Conservation (phyloP, 2,797 vertebrate genomes). For the Nasua narica region DNA sequence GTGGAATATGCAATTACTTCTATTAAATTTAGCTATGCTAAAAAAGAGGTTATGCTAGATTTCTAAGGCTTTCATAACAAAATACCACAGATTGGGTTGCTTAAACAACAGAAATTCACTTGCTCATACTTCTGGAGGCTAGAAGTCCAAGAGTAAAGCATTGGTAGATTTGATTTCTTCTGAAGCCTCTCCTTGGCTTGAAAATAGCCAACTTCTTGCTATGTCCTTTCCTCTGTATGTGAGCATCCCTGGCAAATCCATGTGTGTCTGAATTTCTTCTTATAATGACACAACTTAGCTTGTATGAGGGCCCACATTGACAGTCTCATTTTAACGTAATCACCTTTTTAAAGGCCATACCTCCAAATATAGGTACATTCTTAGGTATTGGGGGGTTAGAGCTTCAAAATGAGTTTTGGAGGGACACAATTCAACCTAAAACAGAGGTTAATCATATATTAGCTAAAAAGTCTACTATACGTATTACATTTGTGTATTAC, state of each 20-base stretch:
- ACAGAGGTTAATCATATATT: background rate
- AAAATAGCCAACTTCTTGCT: background rate
- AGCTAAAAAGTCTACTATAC: background rate
- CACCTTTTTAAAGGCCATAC: background rate
- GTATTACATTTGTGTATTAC: background rate
- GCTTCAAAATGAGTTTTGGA: background rate
- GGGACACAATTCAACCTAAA: background rate
- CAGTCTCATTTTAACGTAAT: background rate
- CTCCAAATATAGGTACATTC: background rate
- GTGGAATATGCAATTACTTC: background rate
- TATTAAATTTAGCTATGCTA: background rate
- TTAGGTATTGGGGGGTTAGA: background rate
- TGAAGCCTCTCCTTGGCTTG: background rate
- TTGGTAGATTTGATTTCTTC: background rate
- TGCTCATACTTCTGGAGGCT: background rate
- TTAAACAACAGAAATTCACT: background rate
- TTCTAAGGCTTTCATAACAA: background rate
- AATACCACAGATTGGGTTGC: background rate
- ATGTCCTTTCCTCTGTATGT: background rate
- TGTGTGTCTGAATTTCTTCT: background rate
- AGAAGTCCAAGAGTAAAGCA: background rate
- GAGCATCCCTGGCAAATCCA: background rate
- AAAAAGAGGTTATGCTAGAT: background rate
- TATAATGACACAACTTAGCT: background rate
- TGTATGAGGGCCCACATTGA: background rate